Evolutionary conservation across 2,888 invertebrate species (phyloP).

Genomic region (Lumbricus terrestris): DNA sequence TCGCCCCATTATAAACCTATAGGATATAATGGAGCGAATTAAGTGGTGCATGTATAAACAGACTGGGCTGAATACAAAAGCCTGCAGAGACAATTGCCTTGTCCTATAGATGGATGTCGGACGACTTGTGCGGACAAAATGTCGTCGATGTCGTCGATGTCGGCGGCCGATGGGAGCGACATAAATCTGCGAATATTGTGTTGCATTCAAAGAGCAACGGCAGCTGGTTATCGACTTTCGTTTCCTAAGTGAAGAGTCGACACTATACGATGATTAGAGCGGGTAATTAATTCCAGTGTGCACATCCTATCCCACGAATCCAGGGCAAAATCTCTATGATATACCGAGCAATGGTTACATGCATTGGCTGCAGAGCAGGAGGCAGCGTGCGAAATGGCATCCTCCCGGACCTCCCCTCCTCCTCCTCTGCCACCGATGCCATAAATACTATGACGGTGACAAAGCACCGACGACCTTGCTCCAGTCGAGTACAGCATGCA

Average conservation of each 20-base stretch:
- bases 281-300: background rate
- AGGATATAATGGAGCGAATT: too few relatives aligned
- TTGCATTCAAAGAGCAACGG: too few relatives aligned
- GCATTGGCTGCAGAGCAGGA: too few relatives aligned
- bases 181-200: background rate
- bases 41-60: too few relatives aligned
- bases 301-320: background rate
- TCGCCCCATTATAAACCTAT: background rate
- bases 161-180: background rate
- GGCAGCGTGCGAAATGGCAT: background rate
- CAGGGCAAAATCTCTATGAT: background rate
- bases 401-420: too few relatives aligned
- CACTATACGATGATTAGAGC: background rate
- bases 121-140: background rate
- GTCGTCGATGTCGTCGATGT: too few relatives aligned
- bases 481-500: too few relatives aligned
- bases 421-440: background rate
- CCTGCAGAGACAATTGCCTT: background rate
- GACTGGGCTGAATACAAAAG: background rate
- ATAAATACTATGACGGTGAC: background rate
- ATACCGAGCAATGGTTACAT: too few relatives aligned
- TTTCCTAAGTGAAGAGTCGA: background rate
- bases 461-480: background rate
- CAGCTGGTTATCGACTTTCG: background rate
- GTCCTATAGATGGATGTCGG: background rate